Evolutionary conservation across 2,113 vertebrate genomes (phyloP).

Genomic region (Amia ocellicauda): DNA sequence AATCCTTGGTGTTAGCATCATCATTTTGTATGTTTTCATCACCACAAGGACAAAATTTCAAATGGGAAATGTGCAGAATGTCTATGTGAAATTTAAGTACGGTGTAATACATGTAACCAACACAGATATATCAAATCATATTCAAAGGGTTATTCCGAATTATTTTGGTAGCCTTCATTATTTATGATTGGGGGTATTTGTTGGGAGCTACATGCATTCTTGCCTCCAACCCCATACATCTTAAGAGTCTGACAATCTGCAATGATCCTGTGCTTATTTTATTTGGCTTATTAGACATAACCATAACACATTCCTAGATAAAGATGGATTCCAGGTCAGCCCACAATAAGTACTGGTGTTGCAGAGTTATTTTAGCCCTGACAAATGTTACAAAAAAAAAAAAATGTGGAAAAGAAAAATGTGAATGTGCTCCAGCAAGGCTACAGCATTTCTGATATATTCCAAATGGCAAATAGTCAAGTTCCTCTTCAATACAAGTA

Average conservation of each 20-base stretch:
- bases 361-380: slow-evolving; percentile 48
- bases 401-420: slow-evolving; percentile 39
- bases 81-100: too few relatives aligned
- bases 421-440: neutral
- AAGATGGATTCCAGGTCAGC: slow-evolving; percentile 37
- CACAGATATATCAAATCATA: too few relatives aligned
- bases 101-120: too few relatives aligned
- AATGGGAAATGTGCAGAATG: too few relatives aligned
- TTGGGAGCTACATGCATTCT: neutral
- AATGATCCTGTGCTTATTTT: slow-evolving; percentile 42
- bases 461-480: too few relatives aligned
- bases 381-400: slow-evolving; percentile 30
- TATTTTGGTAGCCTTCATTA: too few relatives aligned
- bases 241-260: slow-evolving; percentile 41
- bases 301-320: slow-evolving; percentile 54
- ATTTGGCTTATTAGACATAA: slow-evolving; percentile 48
- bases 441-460: too few relatives aligned
- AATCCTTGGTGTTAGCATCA: slow-evolving; percentile 31
- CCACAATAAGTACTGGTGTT: slow-evolving; percentile 39
- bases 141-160: too few relatives aligned
- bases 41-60: slow-evolving; percentile 14
- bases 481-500: too few relatives aligned
- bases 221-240: neutral
- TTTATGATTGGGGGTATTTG: too few relatives aligned
- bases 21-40: slow-evolving; percentile 31